A percentile compares a stretch with the other conserved stretches of the same genome.
phyloP scores from a whole-genome alignment of 2,888 invertebrate species.

The Drosophila greeni region DNA sequence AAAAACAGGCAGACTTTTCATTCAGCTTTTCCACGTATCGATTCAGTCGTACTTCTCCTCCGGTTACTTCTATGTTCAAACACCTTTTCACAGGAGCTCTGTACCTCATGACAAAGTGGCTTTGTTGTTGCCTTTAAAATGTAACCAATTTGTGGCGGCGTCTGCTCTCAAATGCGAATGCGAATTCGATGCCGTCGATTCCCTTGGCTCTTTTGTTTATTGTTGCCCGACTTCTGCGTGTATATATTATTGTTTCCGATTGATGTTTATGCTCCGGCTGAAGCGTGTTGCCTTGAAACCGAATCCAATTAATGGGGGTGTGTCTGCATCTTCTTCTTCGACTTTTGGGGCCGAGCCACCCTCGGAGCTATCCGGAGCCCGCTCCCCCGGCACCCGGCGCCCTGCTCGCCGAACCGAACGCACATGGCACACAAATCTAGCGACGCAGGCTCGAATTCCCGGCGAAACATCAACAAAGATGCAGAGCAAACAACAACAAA shows the following conservation, averaged over 20 bases:
- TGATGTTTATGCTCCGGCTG: slow-evolving; percentile 1
- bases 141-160: slow-evolving; percentile 1
- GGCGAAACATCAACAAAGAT: slow-evolving; percentile 22
- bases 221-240: slow-evolving; percentile 2
- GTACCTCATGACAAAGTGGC: neutral
- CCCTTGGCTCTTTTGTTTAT: slow-evolving; percentile 2
- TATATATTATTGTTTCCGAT: slow-evolving; percentile 5
- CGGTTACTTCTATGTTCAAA: neutral
- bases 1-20: neutral
- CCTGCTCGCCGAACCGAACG: neutral
- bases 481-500: slow-evolving; percentile 12
- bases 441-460: slow-evolving; percentile 5
- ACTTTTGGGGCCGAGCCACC: slow-evolving; percentile 7
- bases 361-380: neutral
- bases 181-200: neutral
- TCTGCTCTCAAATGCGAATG: neutral
- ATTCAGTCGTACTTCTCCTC: neutral
- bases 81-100: neutral
- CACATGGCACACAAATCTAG: slow-evolving; percentile 22
- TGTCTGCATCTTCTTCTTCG: slow-evolving; percentile 26
- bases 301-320: slow-evolving; percentile 30
- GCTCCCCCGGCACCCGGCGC: slow-evolving; percentile 1
- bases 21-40: neutral
- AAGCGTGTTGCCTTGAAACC: slow-evolving; percentile 10
- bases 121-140: neutral